Evolutionary conservation across 2,113 vertebrate genomes (phyloP).

Genomic region (Cervus canadensis): DNA sequence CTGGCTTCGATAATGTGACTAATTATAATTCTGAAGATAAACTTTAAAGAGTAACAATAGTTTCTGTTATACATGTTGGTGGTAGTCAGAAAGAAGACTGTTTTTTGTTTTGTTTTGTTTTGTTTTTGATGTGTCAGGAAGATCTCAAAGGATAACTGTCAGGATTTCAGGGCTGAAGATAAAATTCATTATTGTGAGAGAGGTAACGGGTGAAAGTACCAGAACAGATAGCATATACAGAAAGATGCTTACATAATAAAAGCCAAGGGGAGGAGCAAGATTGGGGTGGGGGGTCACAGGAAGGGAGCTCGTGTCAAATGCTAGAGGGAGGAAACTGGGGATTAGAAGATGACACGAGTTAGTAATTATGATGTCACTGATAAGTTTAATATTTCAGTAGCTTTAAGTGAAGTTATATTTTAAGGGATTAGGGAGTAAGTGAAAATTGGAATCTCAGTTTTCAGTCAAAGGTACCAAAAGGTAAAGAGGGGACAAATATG

Average conservation of each 20-base stretch:
- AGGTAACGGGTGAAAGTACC: not conserved
- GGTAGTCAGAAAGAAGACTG: not conserved
- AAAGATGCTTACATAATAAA: not conserved
- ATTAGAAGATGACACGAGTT: not conserved
- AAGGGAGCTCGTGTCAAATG: not conserved
- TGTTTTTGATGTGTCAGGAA: not conserved
- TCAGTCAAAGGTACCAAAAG: not conserved
- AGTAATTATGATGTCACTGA: not conserved
- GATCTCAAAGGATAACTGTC: not conserved
- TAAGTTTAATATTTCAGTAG: not conserved
- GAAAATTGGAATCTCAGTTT: not conserved
- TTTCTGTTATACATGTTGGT: not conserved
- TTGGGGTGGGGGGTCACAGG: rapidly evolving
- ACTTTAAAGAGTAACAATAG: not conserved
- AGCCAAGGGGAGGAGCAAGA: not conserved
- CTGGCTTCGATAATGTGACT: not conserved
- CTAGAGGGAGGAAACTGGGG: not conserved
- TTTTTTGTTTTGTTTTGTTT: not conserved
- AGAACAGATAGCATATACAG: not conserved
- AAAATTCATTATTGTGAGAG: not conserved
- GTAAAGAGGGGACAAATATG: not conserved
- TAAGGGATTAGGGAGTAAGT: not conserved
- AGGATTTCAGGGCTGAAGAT: not conserved
- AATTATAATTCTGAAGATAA: conserved; percentile 7
- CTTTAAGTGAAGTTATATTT: not conserved